Evolutionary conservation across 2,113 vertebrate genomes (phyloP).

Genomic region (Calidris pugnax): DNA sequence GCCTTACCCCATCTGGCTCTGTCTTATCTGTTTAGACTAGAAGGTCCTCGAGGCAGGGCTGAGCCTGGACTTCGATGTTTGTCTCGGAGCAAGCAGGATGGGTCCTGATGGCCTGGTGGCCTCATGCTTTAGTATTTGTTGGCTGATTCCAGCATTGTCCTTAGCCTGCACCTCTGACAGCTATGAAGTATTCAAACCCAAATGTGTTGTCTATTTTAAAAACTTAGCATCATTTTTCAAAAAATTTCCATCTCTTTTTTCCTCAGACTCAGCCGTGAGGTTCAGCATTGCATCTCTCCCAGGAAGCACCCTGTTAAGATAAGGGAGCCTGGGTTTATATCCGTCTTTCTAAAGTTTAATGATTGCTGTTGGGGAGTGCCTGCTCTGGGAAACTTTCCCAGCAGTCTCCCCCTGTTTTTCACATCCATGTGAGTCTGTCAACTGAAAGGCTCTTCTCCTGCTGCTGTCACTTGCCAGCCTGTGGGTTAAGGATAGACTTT

Average conservation of each 20-base stretch:
- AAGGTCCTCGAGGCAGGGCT: background rate
- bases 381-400: background rate
- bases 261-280: background rate
- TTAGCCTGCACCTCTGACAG: background rate
- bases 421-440: background rate
- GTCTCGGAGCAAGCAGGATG: background rate
- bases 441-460: background rate
- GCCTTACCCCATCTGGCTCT: background rate
- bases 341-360: background rate
- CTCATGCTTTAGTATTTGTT: background rate
- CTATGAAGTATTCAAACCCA: background rate
- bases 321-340: background rate
- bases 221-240: background rate
- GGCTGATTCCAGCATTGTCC: background rate
- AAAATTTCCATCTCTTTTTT: background rate
- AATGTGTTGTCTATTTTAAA: background rate
- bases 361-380: background rate
- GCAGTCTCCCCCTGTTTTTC: background rate
- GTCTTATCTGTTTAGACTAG: background rate
- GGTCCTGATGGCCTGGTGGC: accelerated
- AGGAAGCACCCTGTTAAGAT: background rate
- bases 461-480: background rate
- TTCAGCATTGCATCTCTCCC: background rate
- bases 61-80: background rate
- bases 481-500: background rate